A percentile compares a stretch with the other conserved stretches of the same genome.
phyloP scores from a whole-genome alignment of 2,888 invertebrate species.

The Peribatodes rhomboidaria region DNA sequence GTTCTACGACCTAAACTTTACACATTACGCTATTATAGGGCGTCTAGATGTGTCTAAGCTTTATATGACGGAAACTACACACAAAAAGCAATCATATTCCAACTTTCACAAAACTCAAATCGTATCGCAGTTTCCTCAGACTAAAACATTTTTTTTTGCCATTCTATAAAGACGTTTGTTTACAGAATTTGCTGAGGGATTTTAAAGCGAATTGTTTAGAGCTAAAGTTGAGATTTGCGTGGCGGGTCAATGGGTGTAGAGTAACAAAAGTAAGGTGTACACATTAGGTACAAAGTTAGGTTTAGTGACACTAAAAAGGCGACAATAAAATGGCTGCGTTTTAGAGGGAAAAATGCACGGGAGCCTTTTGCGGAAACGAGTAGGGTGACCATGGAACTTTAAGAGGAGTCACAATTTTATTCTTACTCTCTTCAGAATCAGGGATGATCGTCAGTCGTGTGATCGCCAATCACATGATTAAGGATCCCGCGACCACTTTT shows the following conservation, averaged over 20 bases:
- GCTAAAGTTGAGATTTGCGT: slow-evolving; percentile 22
- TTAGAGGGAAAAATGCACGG: slow-evolving; percentile 52
- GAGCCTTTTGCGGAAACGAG: slow-evolving; percentile 45
- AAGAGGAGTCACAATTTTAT: no score
- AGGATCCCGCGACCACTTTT: no score
- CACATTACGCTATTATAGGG: slow-evolving; percentile 34
- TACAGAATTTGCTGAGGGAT: neutral
- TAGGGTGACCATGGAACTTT: slow-evolving; percentile 40
- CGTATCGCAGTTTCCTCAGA: neutral
- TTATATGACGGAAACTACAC: slow-evolving; percentile 2
- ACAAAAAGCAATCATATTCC: slow-evolving; percentile 9
- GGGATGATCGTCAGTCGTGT: no score
- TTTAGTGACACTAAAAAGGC: slow-evolving; percentile 56
- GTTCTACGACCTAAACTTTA: slow-evolving; percentile 24
- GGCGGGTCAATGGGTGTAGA: slow-evolving; percentile 3
- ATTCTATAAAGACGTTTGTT: neutral
- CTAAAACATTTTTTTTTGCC: neutral
- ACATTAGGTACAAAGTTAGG: slow-evolving; percentile 53
- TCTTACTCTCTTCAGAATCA: no score
- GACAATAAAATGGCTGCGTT: slow-evolving; percentile 55
- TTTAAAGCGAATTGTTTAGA: neutral
- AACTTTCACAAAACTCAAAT: neutral
- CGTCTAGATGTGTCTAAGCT: slow-evolving; percentile 19
- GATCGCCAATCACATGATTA: no score
- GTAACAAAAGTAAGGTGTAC: slow-evolving; percentile 24